A percentile compares a stretch with the other conserved stretches of the same genome.
phyloP scores from a whole-genome alignment of 2,113 vertebrate genomes.

The Cepphus grylle region DNA sequence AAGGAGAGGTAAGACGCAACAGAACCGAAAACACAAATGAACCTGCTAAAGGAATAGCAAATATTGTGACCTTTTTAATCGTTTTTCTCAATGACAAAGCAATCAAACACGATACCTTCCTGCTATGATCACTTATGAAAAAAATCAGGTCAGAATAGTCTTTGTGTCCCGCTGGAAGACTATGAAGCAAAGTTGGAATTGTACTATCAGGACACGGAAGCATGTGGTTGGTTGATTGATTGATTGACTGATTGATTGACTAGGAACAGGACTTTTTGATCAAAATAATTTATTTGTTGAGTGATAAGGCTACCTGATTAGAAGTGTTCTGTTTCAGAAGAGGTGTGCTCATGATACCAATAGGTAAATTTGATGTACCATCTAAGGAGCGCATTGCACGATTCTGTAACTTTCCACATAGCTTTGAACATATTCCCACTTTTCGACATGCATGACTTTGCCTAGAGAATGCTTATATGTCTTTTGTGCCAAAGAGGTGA shows the following conservation, averaged over 20 bases:
- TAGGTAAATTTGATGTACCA: neutral
- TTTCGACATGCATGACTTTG: neutral
- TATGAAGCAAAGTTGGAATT: neutral
- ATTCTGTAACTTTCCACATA: neutral
- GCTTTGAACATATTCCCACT: neutral
- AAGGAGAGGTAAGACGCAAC: slow-evolving; percentile 14
- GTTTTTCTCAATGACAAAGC: neutral
- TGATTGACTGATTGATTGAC: neutral
- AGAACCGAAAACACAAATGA: neutral
- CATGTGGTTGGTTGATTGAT: neutral
- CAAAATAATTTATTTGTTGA: neutral
- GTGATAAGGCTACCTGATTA: neutral
- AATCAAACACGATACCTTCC: neutral
- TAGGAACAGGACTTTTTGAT: neutral
- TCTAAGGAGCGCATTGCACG: neutral
- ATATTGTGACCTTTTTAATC: neutral
- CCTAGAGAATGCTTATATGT: neutral
- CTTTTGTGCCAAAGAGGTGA: neutral
- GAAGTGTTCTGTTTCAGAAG: neutral
- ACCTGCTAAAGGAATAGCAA: neutral
- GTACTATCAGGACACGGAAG: neutral
- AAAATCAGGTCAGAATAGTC: neutral
- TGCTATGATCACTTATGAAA: neutral
- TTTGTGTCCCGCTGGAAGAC: neutral
- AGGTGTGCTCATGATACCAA: neutral